Evolutionary conservation across 1,140 invertebrate species (phyloP), one percentile per base, ranked within the genome.

Genomic region (Apis florea): DNA sequence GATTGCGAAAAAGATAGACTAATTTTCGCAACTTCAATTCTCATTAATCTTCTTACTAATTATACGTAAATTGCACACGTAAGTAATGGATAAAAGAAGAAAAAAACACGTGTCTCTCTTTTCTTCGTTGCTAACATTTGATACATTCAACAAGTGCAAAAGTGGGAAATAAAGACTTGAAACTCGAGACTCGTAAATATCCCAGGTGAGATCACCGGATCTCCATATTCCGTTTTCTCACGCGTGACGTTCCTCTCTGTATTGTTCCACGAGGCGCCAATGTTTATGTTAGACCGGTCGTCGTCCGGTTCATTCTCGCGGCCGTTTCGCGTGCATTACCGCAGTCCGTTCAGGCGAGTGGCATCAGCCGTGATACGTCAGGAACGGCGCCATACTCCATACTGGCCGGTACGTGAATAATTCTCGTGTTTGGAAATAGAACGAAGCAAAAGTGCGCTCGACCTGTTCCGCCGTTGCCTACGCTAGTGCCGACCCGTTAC

Each of bases 391-490:
- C 88, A 75, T 64, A 64, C 51, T 40, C 63, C 64, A 61, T 53
- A 67, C 49, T 69, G 63, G 19, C 13, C 63, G 63, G 67, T 53
- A 73, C 58, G 85, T 67, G 76, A 89, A 78, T 87, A 85, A 89
- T 89, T 89, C 83, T 89, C 87, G 72, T 67, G 80, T 85, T 87
- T 87, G 70, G 79, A 89, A 89, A 89, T 89, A 89, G 88, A 89
- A 87, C 70, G 78, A 83, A 82, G 86, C 83, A 84, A 89, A 88
- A 83, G 76, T 82, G 81, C 66, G 24, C 54, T 0, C 67, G 76
- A 40, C 54, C 56, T 70, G 66, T 79, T 59, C 76, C 47, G 67
- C 64, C 76, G n/a, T n/a, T n/a, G n/a, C 74, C 75, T 83, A 64
- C 63, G 54, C 79, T 69, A 6, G 17, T 26, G 47, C 47, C 59